phyloP scores from a whole-genome alignment of 2,888 invertebrate genomes.

The Entomobrya proxima region DNA sequence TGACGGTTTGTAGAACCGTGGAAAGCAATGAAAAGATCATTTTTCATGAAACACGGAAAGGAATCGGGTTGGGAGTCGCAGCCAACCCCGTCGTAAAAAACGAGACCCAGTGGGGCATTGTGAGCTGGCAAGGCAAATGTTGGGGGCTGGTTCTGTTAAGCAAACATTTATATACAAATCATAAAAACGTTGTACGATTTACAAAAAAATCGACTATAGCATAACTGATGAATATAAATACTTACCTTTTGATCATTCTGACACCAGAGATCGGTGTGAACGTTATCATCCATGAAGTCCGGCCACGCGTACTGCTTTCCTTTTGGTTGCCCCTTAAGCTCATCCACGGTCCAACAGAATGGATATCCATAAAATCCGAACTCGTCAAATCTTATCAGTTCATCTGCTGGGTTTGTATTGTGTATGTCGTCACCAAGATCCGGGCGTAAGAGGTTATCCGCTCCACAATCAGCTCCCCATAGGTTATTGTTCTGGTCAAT shows the following conservation, averaged over 20 bases:
- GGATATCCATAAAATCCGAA: constrained; percentile 72
- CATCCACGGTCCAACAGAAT: constrained; percentile 70
- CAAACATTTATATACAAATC: not conserved
- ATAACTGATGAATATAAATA: not conserved
- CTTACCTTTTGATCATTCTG: constrained; percentile 64
- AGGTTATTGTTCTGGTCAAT: constrained; percentile 57
- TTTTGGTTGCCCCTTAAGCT: constrained; percentile 39
- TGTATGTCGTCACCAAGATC: constrained; percentile 72
- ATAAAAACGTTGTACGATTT: too few relatives aligned
- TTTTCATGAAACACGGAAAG: constrained; percentile 70
- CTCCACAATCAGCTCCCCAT: constrained; percentile 69
- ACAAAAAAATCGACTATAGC: too few relatives aligned
- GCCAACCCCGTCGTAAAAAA: constrained; percentile 63
- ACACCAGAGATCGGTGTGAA: constrained; percentile 72
- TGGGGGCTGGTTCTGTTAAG: constrained; percentile 70
- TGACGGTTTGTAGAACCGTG: constrained; percentile 71
- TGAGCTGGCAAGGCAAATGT: constrained; percentile 71
- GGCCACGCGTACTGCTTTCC: constrained; percentile 72
- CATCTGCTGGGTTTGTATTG: constrained; percentile 72
- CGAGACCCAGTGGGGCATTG: constrained; percentile 70
- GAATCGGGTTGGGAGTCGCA: constrained; percentile 61
- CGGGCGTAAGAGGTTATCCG: constrained; percentile 45
- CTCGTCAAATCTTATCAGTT: constrained; percentile 66
- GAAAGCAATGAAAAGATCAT: constrained; percentile 70
- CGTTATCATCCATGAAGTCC: constrained; percentile 65